phyloP scores from a whole-genome alignment of 1,140 invertebrate genomes.

The Drosophila virilis region DNA sequence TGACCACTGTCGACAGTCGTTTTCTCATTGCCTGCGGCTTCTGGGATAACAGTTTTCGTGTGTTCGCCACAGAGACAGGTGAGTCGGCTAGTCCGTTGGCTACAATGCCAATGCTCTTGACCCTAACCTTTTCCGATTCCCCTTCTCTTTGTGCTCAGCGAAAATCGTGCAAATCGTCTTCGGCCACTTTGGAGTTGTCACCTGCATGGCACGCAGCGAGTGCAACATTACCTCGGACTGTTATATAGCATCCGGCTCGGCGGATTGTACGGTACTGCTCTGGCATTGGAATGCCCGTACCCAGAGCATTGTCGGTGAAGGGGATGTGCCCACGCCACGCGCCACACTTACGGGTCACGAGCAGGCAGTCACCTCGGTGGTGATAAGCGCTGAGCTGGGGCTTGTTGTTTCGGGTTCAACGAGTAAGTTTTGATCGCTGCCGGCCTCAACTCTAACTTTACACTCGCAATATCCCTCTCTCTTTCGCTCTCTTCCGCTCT shows the following conservation, averaged over 20 bases:
- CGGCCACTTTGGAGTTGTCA: slow-evolving; percentile 99
- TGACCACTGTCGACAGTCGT: slow-evolving; percentile 97
- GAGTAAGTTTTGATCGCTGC: slow-evolving; percentile 85
- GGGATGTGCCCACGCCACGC: slow-evolving; percentile 96
- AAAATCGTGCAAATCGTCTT: slow-evolving; percentile 99
- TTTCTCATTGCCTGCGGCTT: slow-evolving; percentile 99
- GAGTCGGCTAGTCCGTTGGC: slow-evolving; percentile 85
- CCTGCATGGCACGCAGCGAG: slow-evolving; percentile 97
- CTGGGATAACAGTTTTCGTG: slow-evolving; percentile 99
- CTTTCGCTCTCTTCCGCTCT: neutral
- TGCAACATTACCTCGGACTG: slow-evolving; percentile 99
- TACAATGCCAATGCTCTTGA: neutral
- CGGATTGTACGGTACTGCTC: slow-evolving; percentile 98
- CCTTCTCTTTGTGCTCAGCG: slow-evolving; percentile 85
- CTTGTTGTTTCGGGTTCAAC: slow-evolving; percentile 97
- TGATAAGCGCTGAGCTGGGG: slow-evolving; percentile 98
- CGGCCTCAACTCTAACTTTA: neutral
- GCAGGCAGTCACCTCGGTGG: slow-evolving; percentile 96
- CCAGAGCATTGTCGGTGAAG: slow-evolving; percentile 98
- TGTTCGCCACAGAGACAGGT: slow-evolving; percentile 97
- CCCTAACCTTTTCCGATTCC: slow-evolving; percentile 16
- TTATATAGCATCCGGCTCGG: slow-evolving; percentile 98
- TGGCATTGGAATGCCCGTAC: slow-evolving; percentile 99
- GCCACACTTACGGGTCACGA: slow-evolving; percentile 99
- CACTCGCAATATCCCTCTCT: neutral